These are phyloP conservation scores for Drosophila mimetica DNA, from an alignment of 2,888 invertebrate species.

Conservation along the genomic window DNA sequence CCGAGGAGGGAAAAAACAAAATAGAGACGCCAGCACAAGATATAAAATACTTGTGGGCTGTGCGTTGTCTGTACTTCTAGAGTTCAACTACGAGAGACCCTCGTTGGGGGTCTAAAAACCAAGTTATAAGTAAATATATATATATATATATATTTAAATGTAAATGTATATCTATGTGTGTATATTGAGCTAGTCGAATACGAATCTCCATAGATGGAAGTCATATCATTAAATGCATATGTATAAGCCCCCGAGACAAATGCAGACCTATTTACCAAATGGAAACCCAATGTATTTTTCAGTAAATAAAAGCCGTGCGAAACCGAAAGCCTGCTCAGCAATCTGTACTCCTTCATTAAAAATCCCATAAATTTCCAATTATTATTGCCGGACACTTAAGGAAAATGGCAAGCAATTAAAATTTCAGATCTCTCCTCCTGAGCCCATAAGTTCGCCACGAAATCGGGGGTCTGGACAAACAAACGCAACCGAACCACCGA, in stretches of 20 bases:
- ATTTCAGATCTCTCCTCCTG: slow-evolving; percentile 26
- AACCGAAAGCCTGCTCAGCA: slow-evolving; percentile 43
- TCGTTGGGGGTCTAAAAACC: slow-evolving; percentile 62
- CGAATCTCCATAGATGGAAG: slow-evolving; percentile 53
- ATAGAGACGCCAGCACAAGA: slow-evolving; percentile 26
- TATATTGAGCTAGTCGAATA: slow-evolving; percentile 38
- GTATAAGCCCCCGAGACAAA: slow-evolving; percentile 46
- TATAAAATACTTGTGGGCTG: slow-evolving; percentile 38
- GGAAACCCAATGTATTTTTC: slow-evolving; percentile 60
- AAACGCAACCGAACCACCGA: background rate
- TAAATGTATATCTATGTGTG: slow-evolving; percentile 38
- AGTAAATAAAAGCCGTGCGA: slow-evolving; percentile 52
- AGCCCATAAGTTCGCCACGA: slow-evolving; percentile 21
- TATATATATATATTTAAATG: slow-evolving; percentile 28
- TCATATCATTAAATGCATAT: slow-evolving; percentile 75
- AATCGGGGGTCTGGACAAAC: slow-evolving; percentile 12
- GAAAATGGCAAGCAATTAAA: slow-evolving; percentile 41
- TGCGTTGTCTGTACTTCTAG: slow-evolving; percentile 58
- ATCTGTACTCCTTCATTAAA: slow-evolving; percentile 34
- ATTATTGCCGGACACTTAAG: slow-evolving; percentile 40
- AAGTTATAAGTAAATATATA: slow-evolving; percentile 18
- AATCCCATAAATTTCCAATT: slow-evolving; percentile 35
- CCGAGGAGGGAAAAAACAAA: slow-evolving; percentile 26
- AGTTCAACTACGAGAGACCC: slow-evolving; percentile 62
- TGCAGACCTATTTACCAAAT: slow-evolving; percentile 59